Conservation (phyloP, 2,888 invertebrate genomes). For the Noctuana brunneofusca region DNA sequence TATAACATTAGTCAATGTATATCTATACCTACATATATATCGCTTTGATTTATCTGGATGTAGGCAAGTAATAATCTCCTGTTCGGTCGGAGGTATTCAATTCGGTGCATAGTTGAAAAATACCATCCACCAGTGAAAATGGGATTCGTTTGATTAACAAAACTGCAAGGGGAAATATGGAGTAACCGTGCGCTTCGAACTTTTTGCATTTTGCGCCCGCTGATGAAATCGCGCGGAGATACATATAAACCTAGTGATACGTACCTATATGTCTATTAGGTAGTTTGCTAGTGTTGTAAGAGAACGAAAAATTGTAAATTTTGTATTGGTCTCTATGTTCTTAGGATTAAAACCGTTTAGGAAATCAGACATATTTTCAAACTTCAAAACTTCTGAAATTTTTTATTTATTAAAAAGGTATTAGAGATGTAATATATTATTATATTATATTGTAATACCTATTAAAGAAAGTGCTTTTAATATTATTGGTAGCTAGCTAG, state of each 20-base stretch:
- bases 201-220: slow-evolving; percentile 20
- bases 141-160: slow-evolving; percentile 38
- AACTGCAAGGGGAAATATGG: slow-evolving; percentile 35
- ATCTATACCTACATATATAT: neutral
- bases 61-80: slow-evolving; percentile 39
- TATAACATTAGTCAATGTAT: neutral
- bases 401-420: too few relatives aligned
- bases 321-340: too few relatives aligned
- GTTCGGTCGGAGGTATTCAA: slow-evolving; percentile 44
- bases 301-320: too few relatives aligned
- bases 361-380: too few relatives aligned
- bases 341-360: too few relatives aligned
- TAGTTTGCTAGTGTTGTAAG: too few relatives aligned
- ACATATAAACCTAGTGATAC: neutral
- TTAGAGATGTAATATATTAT: too few relatives aligned
- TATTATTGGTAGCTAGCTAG: too few relatives aligned
- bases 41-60: slow-evolving; percentile 3
- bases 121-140: slow-evolving; percentile 40
- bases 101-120: slow-evolving; percentile 52
- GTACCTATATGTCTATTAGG: too few relatives aligned
- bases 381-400: too few relatives aligned
- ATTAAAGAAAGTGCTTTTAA: too few relatives aligned
- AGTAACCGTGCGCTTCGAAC: slow-evolving; percentile 28
- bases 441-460: too few relatives aligned
- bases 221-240: slow-evolving; percentile 15